Evolutionary conservation across 2,113 vertebrate genomes (phyloP).

Genomic region (Piaya cayana): DNA sequence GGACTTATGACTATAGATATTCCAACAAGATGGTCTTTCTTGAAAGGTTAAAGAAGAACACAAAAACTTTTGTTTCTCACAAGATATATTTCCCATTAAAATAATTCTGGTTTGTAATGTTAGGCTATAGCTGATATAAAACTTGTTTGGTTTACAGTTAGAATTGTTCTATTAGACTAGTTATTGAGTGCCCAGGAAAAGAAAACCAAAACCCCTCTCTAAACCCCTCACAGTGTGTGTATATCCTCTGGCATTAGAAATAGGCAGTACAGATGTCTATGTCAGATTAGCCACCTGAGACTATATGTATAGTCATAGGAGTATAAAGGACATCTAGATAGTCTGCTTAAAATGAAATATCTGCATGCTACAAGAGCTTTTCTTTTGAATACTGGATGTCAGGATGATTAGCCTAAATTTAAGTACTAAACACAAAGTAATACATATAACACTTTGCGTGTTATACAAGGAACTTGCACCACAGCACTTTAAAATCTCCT

Average conservation of each 20-base stretch:
- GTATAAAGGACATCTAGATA: neutral
- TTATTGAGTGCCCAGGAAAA: neutral
- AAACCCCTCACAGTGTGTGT: rapidly evolving
- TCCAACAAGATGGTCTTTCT: neutral
- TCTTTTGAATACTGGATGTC: neutral
- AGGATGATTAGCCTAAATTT: neutral
- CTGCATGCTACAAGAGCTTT: rapidly evolving
- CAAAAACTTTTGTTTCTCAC: neutral
- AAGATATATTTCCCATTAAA: neutral
- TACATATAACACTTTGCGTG: neutral
- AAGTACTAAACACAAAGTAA: neutral
- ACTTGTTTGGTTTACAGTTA: neutral
- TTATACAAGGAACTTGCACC: neutral
- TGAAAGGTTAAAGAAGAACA: neutral
- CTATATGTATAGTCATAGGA: neutral
- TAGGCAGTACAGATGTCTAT: neutral
- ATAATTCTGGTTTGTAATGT: neutral
- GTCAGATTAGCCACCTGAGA: neutral
- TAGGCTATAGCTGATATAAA: neutral
- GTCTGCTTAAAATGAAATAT: neutral
- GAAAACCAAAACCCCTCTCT: neutral
- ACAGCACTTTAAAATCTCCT: neutral
- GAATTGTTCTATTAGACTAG: neutral
- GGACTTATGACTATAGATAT: neutral
- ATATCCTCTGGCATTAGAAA: neutral